These are phyloP conservation scores for Acrocephalus scirpaceus DNA, from an alignment of 2,797 vertebrate species.

Conservation along the genomic window DNA sequence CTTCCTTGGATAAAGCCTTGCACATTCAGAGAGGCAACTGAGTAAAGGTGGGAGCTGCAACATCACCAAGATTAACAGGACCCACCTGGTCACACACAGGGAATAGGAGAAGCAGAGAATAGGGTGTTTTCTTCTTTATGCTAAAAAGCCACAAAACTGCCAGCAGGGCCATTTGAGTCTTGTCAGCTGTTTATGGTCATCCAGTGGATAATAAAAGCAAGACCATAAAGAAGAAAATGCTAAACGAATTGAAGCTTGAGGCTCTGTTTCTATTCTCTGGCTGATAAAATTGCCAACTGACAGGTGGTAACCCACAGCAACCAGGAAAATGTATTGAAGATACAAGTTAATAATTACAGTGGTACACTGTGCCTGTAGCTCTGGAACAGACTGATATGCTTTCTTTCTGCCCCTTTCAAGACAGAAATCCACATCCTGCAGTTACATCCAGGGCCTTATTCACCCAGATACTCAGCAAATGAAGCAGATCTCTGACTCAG, in stretches of 20 bases:
- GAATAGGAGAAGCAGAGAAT: background rate
- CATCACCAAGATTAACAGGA: background rate
- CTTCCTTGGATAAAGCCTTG: background rate
- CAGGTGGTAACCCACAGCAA: background rate
- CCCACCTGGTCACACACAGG: background rate
- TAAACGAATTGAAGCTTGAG: background rate
- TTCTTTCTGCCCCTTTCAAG: background rate
- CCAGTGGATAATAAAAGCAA: slow-evolving; percentile 1
- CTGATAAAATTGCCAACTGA: background rate
- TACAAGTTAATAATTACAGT: slow-evolving; percentile 19
- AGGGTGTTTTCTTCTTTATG: background rate
- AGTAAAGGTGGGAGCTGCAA: background rate
- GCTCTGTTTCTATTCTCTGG: background rate
- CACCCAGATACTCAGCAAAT: background rate
- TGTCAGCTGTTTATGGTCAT: background rate
- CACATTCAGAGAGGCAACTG: background rate
- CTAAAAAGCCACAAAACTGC: background rate
- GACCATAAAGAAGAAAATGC: background rate
- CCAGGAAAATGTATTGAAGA: background rate
- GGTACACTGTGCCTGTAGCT: background rate
- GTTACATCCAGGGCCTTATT: background rate
- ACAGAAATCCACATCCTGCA: background rate
- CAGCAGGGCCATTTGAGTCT: background rate
- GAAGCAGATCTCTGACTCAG: background rate
- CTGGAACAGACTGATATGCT: background rate